Base-by-base conservation (phyloP, 2,888 invertebrate genomes). In the Scrobipalpa atriplicella region DNA sequence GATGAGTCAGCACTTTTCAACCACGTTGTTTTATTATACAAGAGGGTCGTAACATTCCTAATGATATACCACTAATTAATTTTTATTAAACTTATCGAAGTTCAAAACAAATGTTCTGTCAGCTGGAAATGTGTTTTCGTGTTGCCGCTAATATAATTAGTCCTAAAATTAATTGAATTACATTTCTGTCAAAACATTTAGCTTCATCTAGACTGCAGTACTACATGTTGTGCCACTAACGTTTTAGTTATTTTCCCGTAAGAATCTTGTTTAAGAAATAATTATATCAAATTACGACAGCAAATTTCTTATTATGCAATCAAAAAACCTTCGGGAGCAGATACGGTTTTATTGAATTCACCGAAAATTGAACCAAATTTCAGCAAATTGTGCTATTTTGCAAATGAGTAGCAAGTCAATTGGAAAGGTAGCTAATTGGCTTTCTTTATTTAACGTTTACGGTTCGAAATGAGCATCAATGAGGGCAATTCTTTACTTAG, bases 1-100 rank as follows among this genome's bases (percentile, higher is more conserved):
- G 77, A 74, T 91, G 91, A 90, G 81, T 87, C 81, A 79, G 78
- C 85, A 69, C 78, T 83, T 90, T 88, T 80, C 77, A 84, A 84
- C 47, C 64, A 67, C 65, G 76, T 79, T 83, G 80, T 82, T 84
- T 84, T 83, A 82, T 79, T 80, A 80, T 65, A 73, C 74, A 74
- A 70, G 76, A 74, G 77, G 78, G 76, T 73, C 71, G 16, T 52
- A 52, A 52, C 56, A 63, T 41, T 21, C 13, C 19, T 60, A 18
- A 66, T 64, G 63, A 66, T 68, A 68, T 54, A 36, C 18, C 13
- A 61, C 61, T 68, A 65, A 58, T 54, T 51, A 62, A n/a, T 47
- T 62, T 58, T 29, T 43, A 58, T 58, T 65, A 21, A 16, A 64
- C 21, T 54, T 21, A 43, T 18, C 39, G 41, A 5, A 3, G 43